Conservation (phyloP, 2,888 invertebrate species). For the Hirtodrosophila trivittata region DNA sequence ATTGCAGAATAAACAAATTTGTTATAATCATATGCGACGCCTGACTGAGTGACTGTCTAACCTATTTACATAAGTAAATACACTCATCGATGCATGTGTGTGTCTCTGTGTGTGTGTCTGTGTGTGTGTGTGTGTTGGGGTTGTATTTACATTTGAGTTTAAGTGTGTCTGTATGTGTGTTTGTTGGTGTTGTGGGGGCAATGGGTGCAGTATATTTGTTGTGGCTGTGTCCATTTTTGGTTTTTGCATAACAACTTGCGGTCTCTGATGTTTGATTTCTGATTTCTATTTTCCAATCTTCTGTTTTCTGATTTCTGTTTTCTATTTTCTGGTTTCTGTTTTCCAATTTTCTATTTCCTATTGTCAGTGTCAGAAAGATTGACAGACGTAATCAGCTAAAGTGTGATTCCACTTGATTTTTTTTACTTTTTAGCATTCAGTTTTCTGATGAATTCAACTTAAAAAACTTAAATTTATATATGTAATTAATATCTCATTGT, state of each 20-base stretch:
- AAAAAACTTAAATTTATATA: no score
- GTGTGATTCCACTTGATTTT: slow-evolving; percentile 14
- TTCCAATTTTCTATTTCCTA: no score
- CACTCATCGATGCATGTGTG: neutral
- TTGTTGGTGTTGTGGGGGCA: neutral
- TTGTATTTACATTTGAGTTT: slow-evolving; percentile 24
- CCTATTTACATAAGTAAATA: slow-evolving; percentile 1
- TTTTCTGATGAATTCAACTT: no score
- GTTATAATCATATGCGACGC: slow-evolving; percentile 54
- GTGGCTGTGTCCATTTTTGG: slow-evolving; percentile 12
- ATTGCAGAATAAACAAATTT: slow-evolving; percentile 44
- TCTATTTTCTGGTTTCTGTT: no score
- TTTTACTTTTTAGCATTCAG: slow-evolving; percentile 3
- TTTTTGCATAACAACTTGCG: slow-evolving; percentile 22
- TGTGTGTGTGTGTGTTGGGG: neutral
- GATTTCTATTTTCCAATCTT: neutral
- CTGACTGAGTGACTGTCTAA: slow-evolving; percentile 36
- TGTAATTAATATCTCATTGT: no score
- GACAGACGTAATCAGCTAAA: slow-evolving; percentile 23
- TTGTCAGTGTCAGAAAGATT: slow-evolving; percentile 38
- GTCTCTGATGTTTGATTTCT: slow-evolving; percentile 19
- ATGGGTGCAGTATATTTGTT: no score
- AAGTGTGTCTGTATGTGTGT: slow-evolving; percentile 2
- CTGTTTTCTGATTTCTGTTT: no score
- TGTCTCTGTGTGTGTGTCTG: neutral